Evolutionary conservation across 2,113 vertebrate species (phyloP), one percentile per base, ranked within the genome.

Genomic region (Vireo altiloquus): DNA sequence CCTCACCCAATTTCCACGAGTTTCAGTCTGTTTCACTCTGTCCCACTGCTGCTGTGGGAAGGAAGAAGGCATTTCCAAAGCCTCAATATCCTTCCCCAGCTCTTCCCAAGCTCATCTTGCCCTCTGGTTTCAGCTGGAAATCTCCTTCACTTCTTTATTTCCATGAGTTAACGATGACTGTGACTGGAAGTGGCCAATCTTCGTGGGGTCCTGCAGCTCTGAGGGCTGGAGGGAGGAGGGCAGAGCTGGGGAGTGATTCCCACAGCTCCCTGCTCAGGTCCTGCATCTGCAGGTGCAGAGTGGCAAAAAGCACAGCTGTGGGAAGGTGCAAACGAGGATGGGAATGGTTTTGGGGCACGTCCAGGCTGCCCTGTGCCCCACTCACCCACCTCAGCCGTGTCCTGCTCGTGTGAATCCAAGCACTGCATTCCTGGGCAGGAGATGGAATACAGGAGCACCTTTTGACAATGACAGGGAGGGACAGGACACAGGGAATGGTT

Each of bases 361-460:
- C 1, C 30, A 13, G 52, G 37, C 74, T 44, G 50, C 39, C 56
- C 64, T 2, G 7, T 13, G 57, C 40, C 12, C 40, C 2, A 1
- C 53, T 57, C 0, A 2, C 59, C 44, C 4, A 3, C 33, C 54
- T 12, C 7, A 22, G 54, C 88, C 4, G 0, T 35, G 57, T 31
- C 56, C 52, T 23, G 57, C 40, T 19, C 23, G 0, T 9, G 47
- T 3, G 0, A 19, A 37, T 2, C 37, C 6, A 0, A 49, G 53
- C 39, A 1, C 37, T 7, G 35, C 2, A 0, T 12, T 61, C n/a
- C 59, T 33, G 0, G 0, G 23, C 7, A 16, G 27, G 28, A 72
- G 63, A 22, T 4, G 16, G 63, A 76, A 53, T 49, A 22, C 37
- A 20, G 21, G 14, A 64, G 14, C 60, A 44, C 28, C 33, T 57